phyloP scores from a whole-genome alignment of 2,113 vertebrate species.

The Globicephala melas region DNA sequence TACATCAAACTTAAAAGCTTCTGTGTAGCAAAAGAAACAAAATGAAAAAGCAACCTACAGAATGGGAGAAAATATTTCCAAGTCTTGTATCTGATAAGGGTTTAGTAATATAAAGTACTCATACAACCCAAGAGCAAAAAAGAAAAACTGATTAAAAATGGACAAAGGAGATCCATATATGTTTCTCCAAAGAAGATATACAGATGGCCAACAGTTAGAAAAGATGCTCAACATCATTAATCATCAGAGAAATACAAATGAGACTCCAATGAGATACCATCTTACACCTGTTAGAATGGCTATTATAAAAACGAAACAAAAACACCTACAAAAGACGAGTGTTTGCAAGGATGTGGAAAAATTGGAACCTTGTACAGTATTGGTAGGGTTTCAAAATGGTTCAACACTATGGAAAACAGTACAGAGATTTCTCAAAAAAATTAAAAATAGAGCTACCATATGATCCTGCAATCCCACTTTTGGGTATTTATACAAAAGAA shows the following conservation, averaged over 20 bases:
- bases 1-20: not conserved
- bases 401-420: not conserved
- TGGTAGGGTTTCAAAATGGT: not conserved
- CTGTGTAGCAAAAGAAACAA: not conserved
- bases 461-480: not conserved
- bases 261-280: not conserved
- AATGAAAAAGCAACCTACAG: not conserved
- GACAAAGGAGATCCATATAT: not conserved
- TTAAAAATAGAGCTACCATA: not conserved
- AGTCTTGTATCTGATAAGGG: not conserved
- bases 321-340: not conserved
- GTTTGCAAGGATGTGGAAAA: not conserved
- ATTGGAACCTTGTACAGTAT: not conserved
- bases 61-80: not conserved
- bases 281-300: not conserved
- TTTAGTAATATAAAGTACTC: not conserved
- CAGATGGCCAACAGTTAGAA: not conserved
- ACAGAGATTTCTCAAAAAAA: not conserved
- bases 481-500: not conserved
- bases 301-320: not conserved
- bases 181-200: not conserved
- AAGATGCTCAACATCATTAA: not conserved
- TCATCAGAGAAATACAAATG: not conserved
- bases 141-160: not conserved
- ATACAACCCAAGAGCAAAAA: not conserved